Base-by-base conservation (phyloP, 1,140 invertebrate species). In the Pogonomyrmex californicus region DNA sequence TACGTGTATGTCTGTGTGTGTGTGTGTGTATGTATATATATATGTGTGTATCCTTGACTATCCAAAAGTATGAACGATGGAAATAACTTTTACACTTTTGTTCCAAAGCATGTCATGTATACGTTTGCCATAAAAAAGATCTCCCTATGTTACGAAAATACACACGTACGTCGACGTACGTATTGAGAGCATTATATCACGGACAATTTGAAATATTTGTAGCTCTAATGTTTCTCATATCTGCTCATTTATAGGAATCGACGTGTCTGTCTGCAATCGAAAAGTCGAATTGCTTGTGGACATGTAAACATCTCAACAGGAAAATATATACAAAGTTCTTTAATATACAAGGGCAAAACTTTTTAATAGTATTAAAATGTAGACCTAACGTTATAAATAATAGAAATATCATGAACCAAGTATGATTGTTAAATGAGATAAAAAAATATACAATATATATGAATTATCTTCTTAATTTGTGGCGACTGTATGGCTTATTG, bases 391-490 rank as follows among this genome's bases (percentile, higher is more conserved):
- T 88, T 85, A 91, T 82, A 90, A 89, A 90, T 85, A 87, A 87
- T 86, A 88, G 76, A 87, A 89, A 89, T 89, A 83, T 66, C 75
- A 87, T 81, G 73, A 73, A 85, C 78, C 23, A 65, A 85, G 86
- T 71, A 17, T 66, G 38, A 87, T 82, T 56, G 56, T 82, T 73
- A 36, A 73, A 87, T 76, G n/a, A 83, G 4, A 62, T 77, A 65
- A 44, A 78, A 60, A 60, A 58, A 38, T 33, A 33, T 30, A 23
- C 38, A 47, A 63, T 44, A 6, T 44, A 71, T 1, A 56, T 0
- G 9, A 92, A 94, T 94, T 95, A 95, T 95, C 95, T 95, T 91
- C 93, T 94, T n/a, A 92, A 88, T 90, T 93, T 94, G 38, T 93
- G 92, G 65, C 94, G 94, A 79, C 51, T 93, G 58, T 95, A 95